Conservation (phyloP, 2,888 invertebrate genomes). For the Drosophila meridionalis region DNA sequence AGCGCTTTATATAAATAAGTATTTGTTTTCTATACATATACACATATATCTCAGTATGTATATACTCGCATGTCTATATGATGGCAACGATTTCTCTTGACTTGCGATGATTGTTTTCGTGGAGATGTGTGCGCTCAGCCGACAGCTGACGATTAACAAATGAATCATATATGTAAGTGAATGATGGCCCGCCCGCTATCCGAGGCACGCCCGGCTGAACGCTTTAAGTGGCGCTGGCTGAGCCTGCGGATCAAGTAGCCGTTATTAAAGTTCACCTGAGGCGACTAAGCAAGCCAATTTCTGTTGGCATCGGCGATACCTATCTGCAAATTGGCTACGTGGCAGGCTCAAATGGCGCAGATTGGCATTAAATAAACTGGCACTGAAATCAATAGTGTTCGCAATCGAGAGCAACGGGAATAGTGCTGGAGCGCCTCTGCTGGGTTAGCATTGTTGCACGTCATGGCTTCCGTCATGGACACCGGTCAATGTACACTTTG, state of each 20-base stretch:
- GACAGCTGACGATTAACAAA: slow-evolving; percentile 77
- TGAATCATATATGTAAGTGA: slow-evolving; percentile 68
- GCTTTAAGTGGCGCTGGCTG: slow-evolving; percentile 47
- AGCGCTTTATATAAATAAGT: slow-evolving; percentile 64
- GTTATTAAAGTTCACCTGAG: slow-evolving; percentile 37
- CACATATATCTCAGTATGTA: slow-evolving; percentile 13
- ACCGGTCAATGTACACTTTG: slow-evolving; percentile 48
- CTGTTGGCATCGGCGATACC: slow-evolving; percentile 32
- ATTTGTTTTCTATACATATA: slow-evolving; percentile 31
- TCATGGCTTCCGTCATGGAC: slow-evolving; percentile 65
- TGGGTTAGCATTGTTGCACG: slow-evolving; percentile 68
- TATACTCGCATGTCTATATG: slow-evolving; percentile 2
- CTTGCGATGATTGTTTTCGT: slow-evolving; percentile 75
- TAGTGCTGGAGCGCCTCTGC: slow-evolving; percentile 40
- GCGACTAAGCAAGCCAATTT: slow-evolving; percentile 42
- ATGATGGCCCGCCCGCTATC: slow-evolving; percentile 43
- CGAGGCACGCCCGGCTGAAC: slow-evolving; percentile 15
- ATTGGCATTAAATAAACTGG: slow-evolving; percentile 64
- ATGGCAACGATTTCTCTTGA: slow-evolving; percentile 68
- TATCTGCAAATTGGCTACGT: slow-evolving; percentile 73
- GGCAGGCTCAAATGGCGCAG: slow-evolving; percentile 57
- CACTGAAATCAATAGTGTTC: slow-evolving; percentile 55
- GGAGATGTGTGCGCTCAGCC: slow-evolving; percentile 43
- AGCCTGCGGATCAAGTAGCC: slow-evolving; percentile 16
- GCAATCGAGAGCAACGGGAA: slow-evolving; percentile 17